Percentiles rank a stretch among this genome's conserved stretches.
These are phyloP conservation scores for Ecliptopera silaceata DNA, from an alignment of 2,888 invertebrate species.

Conservation along the genomic window DNA sequence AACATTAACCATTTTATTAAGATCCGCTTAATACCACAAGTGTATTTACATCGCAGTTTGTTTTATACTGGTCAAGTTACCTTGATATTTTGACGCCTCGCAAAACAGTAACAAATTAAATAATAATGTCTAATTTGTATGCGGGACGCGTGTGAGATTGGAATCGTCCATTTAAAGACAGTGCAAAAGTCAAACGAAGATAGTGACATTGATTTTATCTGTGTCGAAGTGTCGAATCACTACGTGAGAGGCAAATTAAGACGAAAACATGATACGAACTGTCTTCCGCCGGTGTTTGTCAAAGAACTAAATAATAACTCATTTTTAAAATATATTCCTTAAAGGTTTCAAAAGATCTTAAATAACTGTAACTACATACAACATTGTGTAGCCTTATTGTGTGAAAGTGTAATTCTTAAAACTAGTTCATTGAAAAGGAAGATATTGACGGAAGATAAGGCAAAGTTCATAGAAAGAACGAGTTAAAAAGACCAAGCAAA, in stretches of 20 bases:
- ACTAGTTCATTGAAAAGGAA: conserved; percentile 19
- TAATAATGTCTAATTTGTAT: conserved; percentile 71
- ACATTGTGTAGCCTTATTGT: too few species aligned
- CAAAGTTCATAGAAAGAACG: conserved; percentile 32
- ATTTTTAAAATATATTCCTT: background rate
- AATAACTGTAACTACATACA: too few species aligned
- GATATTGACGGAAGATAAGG: conserved; percentile 32
- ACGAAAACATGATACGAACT: conserved; percentile 14
- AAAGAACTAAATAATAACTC: conserved; percentile 10
- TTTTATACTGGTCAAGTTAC: conserved; percentile 42
- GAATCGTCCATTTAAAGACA: conserved; percentile 48
- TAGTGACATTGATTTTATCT: conserved; percentile 36
- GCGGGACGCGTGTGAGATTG: conserved; percentile 56
- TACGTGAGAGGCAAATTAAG: conserved; percentile 26
- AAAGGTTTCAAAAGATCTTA: background rate
- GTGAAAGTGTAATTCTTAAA: background rate
- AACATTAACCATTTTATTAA: conserved; percentile 52
- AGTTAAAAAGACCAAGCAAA: conserved; percentile 39
- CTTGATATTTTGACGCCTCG: conserved; percentile 72
- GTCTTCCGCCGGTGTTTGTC: conserved; percentile 18
- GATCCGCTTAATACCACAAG: conserved; percentile 36
- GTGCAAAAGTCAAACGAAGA: conserved; percentile 45
- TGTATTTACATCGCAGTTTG: conserved; percentile 33
- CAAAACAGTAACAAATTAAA: conserved; percentile 70
- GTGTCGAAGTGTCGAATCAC: conserved; percentile 32